Evolutionary conservation across 2,113 vertebrate genomes (phyloP).

Genomic region (Etheostoma spectabile): DNA sequence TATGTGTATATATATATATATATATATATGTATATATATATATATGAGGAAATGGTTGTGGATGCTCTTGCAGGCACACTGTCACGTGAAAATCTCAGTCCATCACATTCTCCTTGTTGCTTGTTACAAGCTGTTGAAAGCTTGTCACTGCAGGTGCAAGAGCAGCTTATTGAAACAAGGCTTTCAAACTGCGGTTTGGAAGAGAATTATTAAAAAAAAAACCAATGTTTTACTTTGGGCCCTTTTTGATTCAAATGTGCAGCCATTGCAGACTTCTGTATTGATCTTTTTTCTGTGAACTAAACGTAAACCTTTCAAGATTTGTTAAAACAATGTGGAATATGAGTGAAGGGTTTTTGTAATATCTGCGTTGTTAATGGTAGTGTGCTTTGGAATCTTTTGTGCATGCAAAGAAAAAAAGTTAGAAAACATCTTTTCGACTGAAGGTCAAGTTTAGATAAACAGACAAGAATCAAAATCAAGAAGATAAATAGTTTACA

Average conservation of each 20-base stretch:
- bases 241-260: neutral
- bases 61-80: neutral
- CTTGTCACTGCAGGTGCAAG: slow-evolving; percentile 36
- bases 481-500: neutral
- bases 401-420: neutral
- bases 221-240: no score
- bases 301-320: neutral
- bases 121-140: slow-evolving; percentile 17
- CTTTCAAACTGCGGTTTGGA: neutral
- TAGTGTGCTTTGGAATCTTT: neutral
- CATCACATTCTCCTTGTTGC: neutral
- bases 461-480: neutral
- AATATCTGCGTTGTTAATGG: neutral
- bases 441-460: neutral
- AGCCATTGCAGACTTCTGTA: neutral
- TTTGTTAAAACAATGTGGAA: no score
- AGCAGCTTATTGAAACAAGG: slow-evolving; percentile 20
- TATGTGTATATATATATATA: no score
- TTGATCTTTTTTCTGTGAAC: no score
- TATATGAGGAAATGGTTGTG: neutral
- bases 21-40: no score
- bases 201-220: no score
- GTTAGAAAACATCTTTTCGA: neutral
- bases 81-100: slow-evolving; percentile 6
- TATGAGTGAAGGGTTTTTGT: neutral